These are phyloP conservation scores for Hedychridium roseum DNA, from an alignment of 2,888 invertebrate species.

Conservation along the genomic window DNA sequence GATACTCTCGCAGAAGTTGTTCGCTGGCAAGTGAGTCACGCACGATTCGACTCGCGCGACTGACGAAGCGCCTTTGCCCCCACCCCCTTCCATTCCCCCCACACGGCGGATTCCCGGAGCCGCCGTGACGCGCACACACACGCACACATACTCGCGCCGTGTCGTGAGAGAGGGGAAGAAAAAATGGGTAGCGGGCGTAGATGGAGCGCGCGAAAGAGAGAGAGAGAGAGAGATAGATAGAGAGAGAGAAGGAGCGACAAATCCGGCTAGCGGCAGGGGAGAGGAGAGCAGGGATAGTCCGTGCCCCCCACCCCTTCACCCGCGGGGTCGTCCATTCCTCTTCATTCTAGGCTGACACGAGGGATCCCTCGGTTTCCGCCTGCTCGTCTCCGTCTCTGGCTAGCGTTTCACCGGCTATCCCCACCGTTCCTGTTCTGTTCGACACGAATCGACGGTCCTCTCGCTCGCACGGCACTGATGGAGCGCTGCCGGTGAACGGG, in stretches of 20 bases:
- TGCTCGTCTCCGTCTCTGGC: slow-evolving; percentile 9
- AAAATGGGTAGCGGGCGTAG: not conserved
- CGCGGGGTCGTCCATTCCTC: too few relatives aligned
- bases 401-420: too few relatives aligned
- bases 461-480: slow-evolving; percentile 21
- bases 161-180: too few relatives aligned
- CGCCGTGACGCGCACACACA: not conserved
- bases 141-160: not conserved
- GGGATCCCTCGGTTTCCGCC: slow-evolving; percentile 4
- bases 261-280: too few relatives aligned
- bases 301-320: too few relatives aligned
- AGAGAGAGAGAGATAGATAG: not conserved
- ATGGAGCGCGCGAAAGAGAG: slow-evolving; percentile 15
- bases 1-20: slow-evolving; percentile 12
- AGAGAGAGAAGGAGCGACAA: not conserved
- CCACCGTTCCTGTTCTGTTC: too few relatives aligned
- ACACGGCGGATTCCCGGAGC: not conserved
- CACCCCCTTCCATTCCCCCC: not conserved
- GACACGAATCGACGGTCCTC: too few relatives aligned
- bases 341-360: too few relatives aligned
- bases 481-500: slow-evolving; percentile 49
- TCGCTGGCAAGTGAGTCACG: slow-evolving; percentile 53
- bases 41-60: slow-evolving; percentile 32
- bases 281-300: not conserved
- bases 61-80: slow-evolving; percentile 14